Evolutionary conservation across 2,797 vertebrate species (phyloP), one percentile per base, ranked within the genome.

Genomic region (Ibycter americanus): DNA sequence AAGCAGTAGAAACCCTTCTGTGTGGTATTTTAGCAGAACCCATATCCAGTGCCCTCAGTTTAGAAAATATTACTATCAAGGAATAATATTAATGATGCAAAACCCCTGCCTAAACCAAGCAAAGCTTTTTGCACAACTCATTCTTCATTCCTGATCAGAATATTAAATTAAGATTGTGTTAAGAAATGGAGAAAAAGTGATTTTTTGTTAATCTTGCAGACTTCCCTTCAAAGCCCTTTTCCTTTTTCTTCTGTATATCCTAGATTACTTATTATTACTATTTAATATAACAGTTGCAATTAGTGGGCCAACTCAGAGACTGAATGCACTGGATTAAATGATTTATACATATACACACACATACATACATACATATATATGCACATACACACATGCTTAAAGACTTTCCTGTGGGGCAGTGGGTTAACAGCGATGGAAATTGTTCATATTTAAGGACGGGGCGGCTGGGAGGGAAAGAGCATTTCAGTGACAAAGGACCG

Each of bases 81-180:
- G 78, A 95, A 74, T 46, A 90, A 92, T 61, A 36, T 67, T 90
- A 92, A 91, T 14, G 31, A 71, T 92, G 44, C 42, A 93, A 96
- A 96, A 83, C 8, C 38, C 11, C 67, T 85, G 25, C 40, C 87
- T 71, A 92, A 92, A 87, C 61, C 78, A 87, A 91, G 42, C 8
- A 90, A 92, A 91, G 78, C 44, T 89, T 95, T 94, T 87, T 89
- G 12, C 56, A 58, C 59, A 92, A 62, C 71, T 80, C 56, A 18
- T 27, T 95, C 47, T 79, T 89, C 58, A 81, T 78, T 96, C 84
- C 81, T 96, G 82, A 95, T 91, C 83, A 85, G 86, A 96, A 97
- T 96, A 87, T 74, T 91, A 93, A 97, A 84, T 76, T 81, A 79
- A 90, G 42, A 27, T 62, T 84, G 34, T 36, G 82, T 89, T 91